Evolutionary conservation across 2,888 invertebrate genomes (phyloP).

Genomic region (Drosophila putrida): DNA sequence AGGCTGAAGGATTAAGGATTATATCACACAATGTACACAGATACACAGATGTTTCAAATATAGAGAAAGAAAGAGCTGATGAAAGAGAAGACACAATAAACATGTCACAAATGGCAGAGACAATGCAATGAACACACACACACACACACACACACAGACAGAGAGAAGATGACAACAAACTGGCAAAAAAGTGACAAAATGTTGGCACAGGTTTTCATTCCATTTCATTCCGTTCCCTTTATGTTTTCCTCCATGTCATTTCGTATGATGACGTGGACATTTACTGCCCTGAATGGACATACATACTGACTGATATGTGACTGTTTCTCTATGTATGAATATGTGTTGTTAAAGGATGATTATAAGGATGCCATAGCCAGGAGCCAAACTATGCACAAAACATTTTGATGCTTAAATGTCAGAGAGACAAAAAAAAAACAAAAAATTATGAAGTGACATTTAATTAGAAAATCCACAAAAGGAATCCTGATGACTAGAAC

Average conservation of each 20-base stretch:
- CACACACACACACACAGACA: constrained; percentile 31
- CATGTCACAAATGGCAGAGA: constrained; percentile 54
- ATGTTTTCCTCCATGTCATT: constrained; percentile 51
- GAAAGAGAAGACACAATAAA: constrained; percentile 43
- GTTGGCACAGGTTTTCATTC: constrained; percentile 73
- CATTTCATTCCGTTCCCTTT: constrained; percentile 32
- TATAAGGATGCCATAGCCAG: constrained; percentile 56
- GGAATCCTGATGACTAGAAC: constrained; percentile 37
- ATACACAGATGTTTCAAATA: constrained; percentile 9
- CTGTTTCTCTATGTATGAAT: constrained; percentile 2
- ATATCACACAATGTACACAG: constrained; percentile 52
- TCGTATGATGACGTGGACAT: constrained; percentile 59
- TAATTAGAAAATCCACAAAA: constrained; percentile 71
- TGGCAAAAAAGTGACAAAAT: constrained; percentile 68
- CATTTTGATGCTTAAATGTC: constrained; percentile 66
- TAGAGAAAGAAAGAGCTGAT: constrained; percentile 7
- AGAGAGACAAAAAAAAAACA: constrained; percentile 30
- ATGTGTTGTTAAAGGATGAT: constrained; percentile 39
- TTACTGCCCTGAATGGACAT: constrained; percentile 37
- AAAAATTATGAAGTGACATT: constrained; percentile 70
- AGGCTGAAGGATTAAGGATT: constrained; percentile 78
- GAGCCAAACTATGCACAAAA: constrained; percentile 52
- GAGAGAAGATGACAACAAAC: constrained; percentile 44
- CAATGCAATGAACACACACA: constrained; percentile 58
- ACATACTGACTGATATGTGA: background rate